Evolutionary conservation across 1,140 invertebrate genomes (phyloP).

Genomic region (Apis florea): DNA sequence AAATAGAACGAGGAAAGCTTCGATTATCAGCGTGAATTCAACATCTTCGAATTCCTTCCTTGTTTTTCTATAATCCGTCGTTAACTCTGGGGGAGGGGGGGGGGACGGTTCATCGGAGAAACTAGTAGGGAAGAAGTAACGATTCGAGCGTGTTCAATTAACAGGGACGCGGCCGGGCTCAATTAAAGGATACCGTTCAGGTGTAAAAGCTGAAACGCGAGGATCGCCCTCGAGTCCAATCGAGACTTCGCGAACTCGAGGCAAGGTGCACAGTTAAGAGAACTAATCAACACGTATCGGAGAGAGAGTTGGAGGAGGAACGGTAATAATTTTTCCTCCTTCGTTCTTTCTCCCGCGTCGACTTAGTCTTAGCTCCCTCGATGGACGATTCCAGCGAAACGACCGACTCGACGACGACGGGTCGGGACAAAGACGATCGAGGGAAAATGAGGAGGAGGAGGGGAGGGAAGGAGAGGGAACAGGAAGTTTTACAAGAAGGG

Average conservation of each 20-base stretch:
- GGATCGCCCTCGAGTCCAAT: slow-evolving; percentile 40
- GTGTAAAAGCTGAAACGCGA: slow-evolving; percentile 56
- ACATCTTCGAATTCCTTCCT: background rate
- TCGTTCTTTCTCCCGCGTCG: background rate
- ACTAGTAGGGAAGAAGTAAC: slow-evolving; percentile 44
- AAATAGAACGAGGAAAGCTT: no score
- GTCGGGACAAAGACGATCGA: no score
- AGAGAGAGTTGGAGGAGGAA: slow-evolving; percentile 10
- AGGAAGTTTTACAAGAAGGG: background rate
- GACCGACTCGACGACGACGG: no score
- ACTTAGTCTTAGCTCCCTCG: background rate
- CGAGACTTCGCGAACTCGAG: slow-evolving; percentile 29
- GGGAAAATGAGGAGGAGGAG: no score
- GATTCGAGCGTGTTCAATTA: slow-evolving; percentile 61
- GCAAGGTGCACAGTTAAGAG: slow-evolving; percentile 45
- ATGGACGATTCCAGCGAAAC: background rate
- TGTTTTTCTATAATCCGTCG: background rate
- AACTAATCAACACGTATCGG: slow-evolving; percentile 61
- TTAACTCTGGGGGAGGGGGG: background rate
- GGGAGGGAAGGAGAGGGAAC: background rate
- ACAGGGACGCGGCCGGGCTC: slow-evolving; percentile 34
- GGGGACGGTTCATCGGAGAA: background rate
- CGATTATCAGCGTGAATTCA: no score
- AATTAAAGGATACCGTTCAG: slow-evolving; percentile 56
- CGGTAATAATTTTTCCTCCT: slow-evolving; percentile 30